phyloP scores from a whole-genome alignment of 1,140 invertebrate species.

The Bombus polaris region DNA sequence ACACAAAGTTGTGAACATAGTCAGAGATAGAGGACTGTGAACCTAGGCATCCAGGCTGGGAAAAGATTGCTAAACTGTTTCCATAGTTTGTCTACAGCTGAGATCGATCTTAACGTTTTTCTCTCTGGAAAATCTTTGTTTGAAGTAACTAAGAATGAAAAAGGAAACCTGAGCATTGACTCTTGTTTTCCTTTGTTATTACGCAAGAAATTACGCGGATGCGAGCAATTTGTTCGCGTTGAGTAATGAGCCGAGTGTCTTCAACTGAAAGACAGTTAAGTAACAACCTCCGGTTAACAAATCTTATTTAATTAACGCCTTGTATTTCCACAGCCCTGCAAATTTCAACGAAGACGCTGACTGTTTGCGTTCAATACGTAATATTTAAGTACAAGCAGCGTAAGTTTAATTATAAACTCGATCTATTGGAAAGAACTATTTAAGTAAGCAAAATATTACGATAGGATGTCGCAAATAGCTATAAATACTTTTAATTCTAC shows the following conservation, averaged over 20 bases:
- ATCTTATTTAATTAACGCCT: constrained; percentile 62
- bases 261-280: constrained; percentile 61
- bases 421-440: neutral
- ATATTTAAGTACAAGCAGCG: neutral
- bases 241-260: constrained; percentile 57
- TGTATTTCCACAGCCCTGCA: neutral
- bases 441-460: too few species aligned
- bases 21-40: neutral
- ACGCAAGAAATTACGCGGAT: constrained; percentile 57
- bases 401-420: neutral
- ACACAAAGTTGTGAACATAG: constrained; percentile 1
- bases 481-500: too few species aligned
- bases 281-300: constrained; percentile 63
- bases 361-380: neutral
- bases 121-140: constrained; percentile 29
- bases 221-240: constrained; percentile 62
- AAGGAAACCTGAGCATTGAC: constrained; percentile 38
- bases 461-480: too few species aligned
- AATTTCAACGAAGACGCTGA: neutral
- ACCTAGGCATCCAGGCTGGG: neutral
- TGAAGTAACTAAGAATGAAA: neutral
- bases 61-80: constrained; percentile 30
- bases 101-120: constrained; percentile 33
- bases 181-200: constrained; percentile 62
- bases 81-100: neutral